Base-by-base conservation (phyloP, 92 coral and sea anemone genomes). In the Micromussa lordhowensis region DNA sequence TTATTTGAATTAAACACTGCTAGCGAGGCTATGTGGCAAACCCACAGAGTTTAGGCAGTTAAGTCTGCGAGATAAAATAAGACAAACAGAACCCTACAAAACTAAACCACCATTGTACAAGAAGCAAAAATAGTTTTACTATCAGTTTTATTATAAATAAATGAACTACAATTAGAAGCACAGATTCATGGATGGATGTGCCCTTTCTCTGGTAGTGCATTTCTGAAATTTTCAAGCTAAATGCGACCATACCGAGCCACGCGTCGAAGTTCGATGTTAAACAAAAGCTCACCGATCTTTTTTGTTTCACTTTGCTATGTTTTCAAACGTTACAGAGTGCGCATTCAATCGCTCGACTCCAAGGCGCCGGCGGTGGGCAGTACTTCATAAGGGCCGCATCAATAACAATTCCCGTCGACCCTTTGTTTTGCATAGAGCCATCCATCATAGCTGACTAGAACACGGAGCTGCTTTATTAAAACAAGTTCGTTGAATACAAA, bases 391-490 rank as follows among this genome's bases (percentile, higher is more conserved):
- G n/a, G 5, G 82, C 89, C 82, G 89, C 89, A n/a, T 17, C 13
- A 32, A n/a, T 44, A 35, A 61, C 75, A 76, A 75, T 87, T 83
- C 82, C 58, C 64, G 88, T 74, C 89, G 88, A 64, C 18, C 85
- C 79, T 75, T 91, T 81, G 89, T 78, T 63, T 63, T 79, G 29
- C 72, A 88, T 34, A 51, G 83, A 82, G 78, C 68, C 88, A 84
- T 84, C 91, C 85, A 91, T 91, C 94, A 88, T 54, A 89, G 78
- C 32, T 87, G 86, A 76, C 79, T 21, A 74, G 71, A 86, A 77
- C 30, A 77, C 30, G 36, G 89, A 49, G 82, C 73, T 28, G 2
- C 75, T 40, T 85, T 74, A 76, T 76, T 75, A 75, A 40, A 84
- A 55, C 81, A 75, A 84, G 29, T 81, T 68, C 69, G 77, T 19